Base-by-base conservation (phyloP, 2,113 vertebrate genomes). In the Dasyornis broadbenti region DNA sequence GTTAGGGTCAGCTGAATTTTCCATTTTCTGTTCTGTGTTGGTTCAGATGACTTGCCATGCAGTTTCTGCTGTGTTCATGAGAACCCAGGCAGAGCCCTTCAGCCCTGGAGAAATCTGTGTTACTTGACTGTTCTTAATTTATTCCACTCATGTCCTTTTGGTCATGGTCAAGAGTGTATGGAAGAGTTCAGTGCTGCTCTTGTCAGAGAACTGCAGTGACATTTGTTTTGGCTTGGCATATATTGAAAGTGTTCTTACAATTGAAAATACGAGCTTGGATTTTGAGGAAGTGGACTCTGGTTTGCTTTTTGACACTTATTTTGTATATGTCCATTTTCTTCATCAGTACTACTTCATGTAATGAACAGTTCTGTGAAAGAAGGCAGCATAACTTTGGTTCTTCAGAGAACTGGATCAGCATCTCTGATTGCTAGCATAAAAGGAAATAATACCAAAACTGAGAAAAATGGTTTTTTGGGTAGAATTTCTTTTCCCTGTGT, bases 381-480 rank as follows among this genome's bases (percentile, higher is more conserved):
- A 68, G 23, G n/a, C 40, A 53, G 22, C 0, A 0, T 52, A 56
- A 61, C 30, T 81, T 53, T 22, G 70, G 7, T 53, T 47, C 70
- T 79, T 68, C 18, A 18, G 27, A 37, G 42, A 87, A 59, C 10
- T 53, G 31, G 11, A 59, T 87, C 69, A 85, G 28, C 31, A 42
- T 45, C 49, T 56, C 20, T 60, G 54, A 44, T 21, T 77, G 10
- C 15, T 61, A 80, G 3, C 8, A 23, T 35, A 30, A 84, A 79
- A 73, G 31, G 10, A 72, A 91, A 85, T 68, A 68, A 31, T 45
- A 56, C 11, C 26, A 42, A 56, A 82, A 47, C 26, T 26, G 50
- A 80, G 64, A 78, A 83, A 20, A 7, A 1, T 40, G 0, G 0
- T 27, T 1, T 42, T 44, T 64, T 64, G 18, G 0, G 5, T 84